A percentile compares a stretch with the other conserved stretches of the same genome.
Evolutionary conservation across 23 tunicate species (phyloP).

Genomic region (Aplidium turbinatum): DNA sequence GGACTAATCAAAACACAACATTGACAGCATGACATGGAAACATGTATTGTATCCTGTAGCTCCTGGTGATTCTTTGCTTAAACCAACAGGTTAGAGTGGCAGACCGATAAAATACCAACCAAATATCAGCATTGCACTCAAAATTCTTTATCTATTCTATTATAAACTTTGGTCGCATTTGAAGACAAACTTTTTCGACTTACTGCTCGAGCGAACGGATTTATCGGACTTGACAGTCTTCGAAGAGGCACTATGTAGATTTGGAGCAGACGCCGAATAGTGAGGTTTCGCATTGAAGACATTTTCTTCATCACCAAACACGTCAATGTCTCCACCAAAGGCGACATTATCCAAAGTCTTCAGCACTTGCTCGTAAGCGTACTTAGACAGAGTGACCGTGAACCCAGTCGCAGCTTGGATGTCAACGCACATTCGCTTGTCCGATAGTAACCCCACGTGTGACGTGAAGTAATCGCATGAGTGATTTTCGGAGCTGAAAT

Average conservation of each 20-base stretch:
- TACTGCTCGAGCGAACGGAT: too few species aligned
- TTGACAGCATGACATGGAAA: too few species aligned
- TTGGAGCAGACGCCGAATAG: constrained; percentile 44
- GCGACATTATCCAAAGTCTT: constrained; percentile 90
- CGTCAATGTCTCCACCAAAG: constrained; percentile 81
- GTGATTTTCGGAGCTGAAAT: neutral
- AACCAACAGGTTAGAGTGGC: too few species aligned
- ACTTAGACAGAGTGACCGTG: constrained; percentile 72
- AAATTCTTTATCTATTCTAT: too few species aligned
- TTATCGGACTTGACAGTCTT: neutral
- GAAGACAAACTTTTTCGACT: too few species aligned
- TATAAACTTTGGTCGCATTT: too few species aligned
- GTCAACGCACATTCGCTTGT: constrained; percentile 63
- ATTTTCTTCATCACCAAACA: neutral
- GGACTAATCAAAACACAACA: too few species aligned
- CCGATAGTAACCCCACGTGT: constrained; percentile 57
- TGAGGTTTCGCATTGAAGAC: too few species aligned
- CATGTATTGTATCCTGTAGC: too few species aligned
- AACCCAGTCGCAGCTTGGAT: constrained; percentile 41
- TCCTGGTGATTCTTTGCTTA: too few species aligned
- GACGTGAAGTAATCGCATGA: constrained; percentile 34
- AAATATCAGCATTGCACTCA: too few species aligned
- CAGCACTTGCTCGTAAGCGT: constrained; percentile 85
- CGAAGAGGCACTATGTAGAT: neutral
- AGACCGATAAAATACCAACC: too few species aligned